Percentiles rank a stretch among this genome's conserved stretches.
Conservation (phyloP, 1,140 invertebrate genomes). For the Nylanderia fulva region DNA sequence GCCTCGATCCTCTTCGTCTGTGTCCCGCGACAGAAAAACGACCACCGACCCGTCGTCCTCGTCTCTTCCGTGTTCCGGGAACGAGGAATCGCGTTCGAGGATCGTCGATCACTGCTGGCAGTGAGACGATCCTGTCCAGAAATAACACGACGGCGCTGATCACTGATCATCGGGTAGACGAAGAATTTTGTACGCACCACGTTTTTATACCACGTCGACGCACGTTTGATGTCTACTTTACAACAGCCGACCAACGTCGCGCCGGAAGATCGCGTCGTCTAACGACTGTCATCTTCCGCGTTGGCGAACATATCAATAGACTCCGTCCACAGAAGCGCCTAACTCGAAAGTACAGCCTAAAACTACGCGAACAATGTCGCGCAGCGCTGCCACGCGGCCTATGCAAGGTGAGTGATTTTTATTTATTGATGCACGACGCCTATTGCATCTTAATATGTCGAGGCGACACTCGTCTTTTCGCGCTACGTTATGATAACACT, state of each 20-base stretch:
- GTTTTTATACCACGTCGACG: conserved; percentile 62
- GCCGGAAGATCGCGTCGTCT: conserved; percentile 39
- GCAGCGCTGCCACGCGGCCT: conserved; percentile 76
- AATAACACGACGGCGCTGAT: background rate
- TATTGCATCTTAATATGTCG: background rate
- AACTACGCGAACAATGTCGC: conserved; percentile 74
- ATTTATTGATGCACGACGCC: background rate
- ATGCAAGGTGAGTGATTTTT: conserved; percentile 75
- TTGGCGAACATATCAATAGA: conserved; percentile 71
- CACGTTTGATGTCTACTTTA: conserved; percentile 74
- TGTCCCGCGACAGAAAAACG: conserved; percentile 12
- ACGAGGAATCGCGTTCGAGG: background rate
- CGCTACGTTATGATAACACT: background rate
- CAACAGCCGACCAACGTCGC: conserved; percentile 49
- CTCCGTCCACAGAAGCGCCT: conserved; percentile 74
- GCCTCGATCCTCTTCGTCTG: conserved; percentile 60
- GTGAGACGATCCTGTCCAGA: background rate
- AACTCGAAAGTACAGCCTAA: conserved; percentile 62
- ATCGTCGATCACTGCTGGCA: conserved; percentile 22
- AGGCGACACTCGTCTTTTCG: background rate
- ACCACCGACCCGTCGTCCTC: conserved; percentile 12
- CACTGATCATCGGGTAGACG: background rate
- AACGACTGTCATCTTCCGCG: conserved; percentile 43
- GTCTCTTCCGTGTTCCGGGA: background rate
- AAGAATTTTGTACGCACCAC: conserved; percentile 64